Evolutionary conservation across 2,113 vertebrate species (phyloP).

Genomic region (Cynopterus brachyotis): DNA sequence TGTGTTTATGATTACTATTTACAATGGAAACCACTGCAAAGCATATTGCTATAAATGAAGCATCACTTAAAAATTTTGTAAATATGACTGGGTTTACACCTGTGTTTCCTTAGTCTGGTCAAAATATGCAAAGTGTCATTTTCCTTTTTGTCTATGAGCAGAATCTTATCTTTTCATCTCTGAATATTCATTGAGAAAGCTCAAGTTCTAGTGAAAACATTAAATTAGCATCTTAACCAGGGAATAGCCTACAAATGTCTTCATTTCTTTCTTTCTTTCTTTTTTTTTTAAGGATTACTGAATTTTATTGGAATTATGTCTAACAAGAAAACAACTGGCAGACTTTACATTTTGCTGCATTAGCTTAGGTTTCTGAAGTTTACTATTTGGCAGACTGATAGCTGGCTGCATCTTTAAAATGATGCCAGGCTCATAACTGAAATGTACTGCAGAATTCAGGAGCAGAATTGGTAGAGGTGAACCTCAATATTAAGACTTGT

Average conservation of each 20-base stretch:
- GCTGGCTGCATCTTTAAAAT: slow-evolving; percentile 65
- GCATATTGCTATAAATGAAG: slow-evolving; percentile 38
- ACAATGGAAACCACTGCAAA: neutral
- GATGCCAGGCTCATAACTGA: slow-evolving; percentile 64
- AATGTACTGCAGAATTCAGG: slow-evolving; percentile 60
- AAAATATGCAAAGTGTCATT: slow-evolving; percentile 34
- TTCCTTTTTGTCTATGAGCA: neutral
- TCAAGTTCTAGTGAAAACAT: slow-evolving; percentile 54
- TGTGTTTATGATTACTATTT: slow-evolving; percentile 53
- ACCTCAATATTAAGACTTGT: neutral
- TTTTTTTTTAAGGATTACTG: slow-evolving; percentile 23
- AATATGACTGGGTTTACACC: neutral
- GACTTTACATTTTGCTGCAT: slow-evolving; percentile 64
- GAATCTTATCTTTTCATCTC: slow-evolving; percentile 35
- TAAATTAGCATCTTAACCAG: slow-evolving; percentile 70
- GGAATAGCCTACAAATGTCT: slow-evolving; percentile 46
- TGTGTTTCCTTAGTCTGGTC: neutral
- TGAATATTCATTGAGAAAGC: slow-evolving; percentile 66
- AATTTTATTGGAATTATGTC: slow-evolving; percentile 71
- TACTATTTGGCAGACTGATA: slow-evolving; percentile 61
- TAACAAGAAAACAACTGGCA: slow-evolving; percentile 42
- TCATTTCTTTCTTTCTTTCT: slow-evolving; percentile 38
- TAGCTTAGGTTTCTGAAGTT: slow-evolving; percentile 74
- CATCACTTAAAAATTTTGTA: neutral
- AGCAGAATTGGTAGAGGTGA: slow-evolving; percentile 58